phyloP scores from a whole-genome alignment of 2,888 invertebrate species.

The Noctuana brunneofusca region DNA sequence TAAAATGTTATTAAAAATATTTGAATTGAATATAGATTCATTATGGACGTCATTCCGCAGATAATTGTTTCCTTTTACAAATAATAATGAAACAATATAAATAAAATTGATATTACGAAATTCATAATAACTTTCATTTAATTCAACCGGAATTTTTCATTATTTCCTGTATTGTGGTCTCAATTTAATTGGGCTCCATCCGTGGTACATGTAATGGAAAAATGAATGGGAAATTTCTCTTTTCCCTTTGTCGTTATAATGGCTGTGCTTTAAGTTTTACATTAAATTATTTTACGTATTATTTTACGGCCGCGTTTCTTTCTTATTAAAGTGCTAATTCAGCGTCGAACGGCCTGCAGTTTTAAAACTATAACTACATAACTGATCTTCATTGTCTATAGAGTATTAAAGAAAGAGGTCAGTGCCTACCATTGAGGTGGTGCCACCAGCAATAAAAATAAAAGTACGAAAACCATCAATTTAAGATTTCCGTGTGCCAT shows the following conservation, averaged over 20 bases:
- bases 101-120: not conserved
- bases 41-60: not conserved
- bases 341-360: too few relatives aligned
- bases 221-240: not conserved
- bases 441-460: not conserved
- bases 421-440: too few relatives aligned
- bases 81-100: not conserved
- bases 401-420: too few relatives aligned
- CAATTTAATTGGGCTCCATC: constrained; percentile 5
- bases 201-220: not conserved
- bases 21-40: not conserved
- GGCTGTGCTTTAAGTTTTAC: not conserved
- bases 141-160: not conserved
- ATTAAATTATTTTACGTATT: not conserved
- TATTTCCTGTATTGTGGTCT: constrained; percentile 7
- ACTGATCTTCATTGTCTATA: too few relatives aligned
- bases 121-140: not conserved
- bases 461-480: not conserved
- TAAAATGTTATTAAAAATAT: not conserved
- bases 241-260: constrained; percentile 4
- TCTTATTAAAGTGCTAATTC: not conserved
- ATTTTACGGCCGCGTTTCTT: not conserved
- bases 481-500: not conserved
- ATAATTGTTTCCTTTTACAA: not conserved
- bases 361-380: too few relatives aligned